phyloP scores from a whole-genome alignment of 2,888 invertebrate species.

The Ceratothoa steindachneri region DNA sequence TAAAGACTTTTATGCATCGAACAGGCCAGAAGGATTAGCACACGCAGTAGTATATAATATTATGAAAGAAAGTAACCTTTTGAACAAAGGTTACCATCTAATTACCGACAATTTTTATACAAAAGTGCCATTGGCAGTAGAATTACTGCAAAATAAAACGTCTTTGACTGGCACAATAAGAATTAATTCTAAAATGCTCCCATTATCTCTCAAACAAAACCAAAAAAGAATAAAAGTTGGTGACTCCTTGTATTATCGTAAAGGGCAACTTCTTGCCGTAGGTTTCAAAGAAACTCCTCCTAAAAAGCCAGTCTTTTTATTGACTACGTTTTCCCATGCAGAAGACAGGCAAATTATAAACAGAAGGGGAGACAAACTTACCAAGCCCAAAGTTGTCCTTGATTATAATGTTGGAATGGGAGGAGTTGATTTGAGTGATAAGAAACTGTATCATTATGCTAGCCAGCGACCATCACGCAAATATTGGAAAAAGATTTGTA shows the following conservation, averaged over 20 bases:
- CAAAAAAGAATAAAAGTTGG: background rate
- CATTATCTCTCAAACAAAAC: background rate
- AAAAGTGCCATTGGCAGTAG: background rate
- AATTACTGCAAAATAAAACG: background rate
- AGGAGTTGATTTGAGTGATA: constrained; percentile 1
- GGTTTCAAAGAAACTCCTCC: background rate
- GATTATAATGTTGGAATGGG: constrained; percentile 13
- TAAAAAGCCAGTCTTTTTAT: background rate
- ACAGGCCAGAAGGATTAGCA: background rate
- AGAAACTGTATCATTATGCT: constrained; percentile 1
- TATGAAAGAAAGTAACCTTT: background rate
- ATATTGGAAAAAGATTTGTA: constrained; percentile 12
- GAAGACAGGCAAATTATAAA: background rate
- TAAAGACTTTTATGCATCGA: background rate
- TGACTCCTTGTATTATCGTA: background rate
- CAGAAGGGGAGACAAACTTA: background rate
- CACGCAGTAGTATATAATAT: background rate
- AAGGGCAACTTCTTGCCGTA: background rate
- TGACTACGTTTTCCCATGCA: constrained; percentile 1
- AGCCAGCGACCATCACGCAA: background rate
- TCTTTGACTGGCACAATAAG: background rate
- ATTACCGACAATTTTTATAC: constrained; percentile 11
- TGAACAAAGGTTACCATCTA: constrained; percentile 11
- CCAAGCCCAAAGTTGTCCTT: constrained; percentile 6
- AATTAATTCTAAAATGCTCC: constrained; percentile 2